These are phyloP conservation scores for Dolichotis patagonum DNA, from an alignment of 2,113 vertebrate species.

Conservation along the genomic window DNA sequence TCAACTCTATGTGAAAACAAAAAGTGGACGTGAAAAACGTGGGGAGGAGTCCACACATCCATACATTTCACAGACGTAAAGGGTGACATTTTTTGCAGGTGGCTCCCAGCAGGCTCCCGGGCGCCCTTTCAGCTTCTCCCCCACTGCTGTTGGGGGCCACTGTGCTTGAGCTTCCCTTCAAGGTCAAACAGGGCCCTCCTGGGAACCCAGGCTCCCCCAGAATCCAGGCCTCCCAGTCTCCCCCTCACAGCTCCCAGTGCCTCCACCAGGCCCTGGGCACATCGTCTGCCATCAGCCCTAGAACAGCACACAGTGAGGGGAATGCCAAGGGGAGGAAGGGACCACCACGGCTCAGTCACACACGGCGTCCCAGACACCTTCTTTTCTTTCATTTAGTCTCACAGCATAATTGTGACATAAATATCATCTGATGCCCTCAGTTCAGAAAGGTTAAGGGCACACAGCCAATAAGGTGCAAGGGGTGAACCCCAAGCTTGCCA, in stretches of 20 bases:
- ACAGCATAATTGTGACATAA: background rate
- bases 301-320: background rate
- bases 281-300: background rate
- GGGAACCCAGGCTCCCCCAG: background rate
- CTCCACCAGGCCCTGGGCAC: background rate
- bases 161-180: background rate
- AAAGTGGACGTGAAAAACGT: background rate
- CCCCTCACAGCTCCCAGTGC: background rate
- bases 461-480: background rate
- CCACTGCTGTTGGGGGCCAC: background rate
- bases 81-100: background rate
- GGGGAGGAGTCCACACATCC: background rate
- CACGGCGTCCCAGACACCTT: background rate
- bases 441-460: slow-evolving; percentile 3
- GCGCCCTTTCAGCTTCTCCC: too few species aligned
- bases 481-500: background rate
- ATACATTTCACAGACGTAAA: background rate
- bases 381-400: background rate
- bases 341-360: background rate
- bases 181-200: background rate
- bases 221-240: background rate
- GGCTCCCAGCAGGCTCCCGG: background rate
- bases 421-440: background rate
- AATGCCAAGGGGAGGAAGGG: background rate
- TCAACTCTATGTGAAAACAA: too few species aligned